Conservation (phyloP, 2,888 invertebrate genomes). For the Calameuta idolon region DNA sequence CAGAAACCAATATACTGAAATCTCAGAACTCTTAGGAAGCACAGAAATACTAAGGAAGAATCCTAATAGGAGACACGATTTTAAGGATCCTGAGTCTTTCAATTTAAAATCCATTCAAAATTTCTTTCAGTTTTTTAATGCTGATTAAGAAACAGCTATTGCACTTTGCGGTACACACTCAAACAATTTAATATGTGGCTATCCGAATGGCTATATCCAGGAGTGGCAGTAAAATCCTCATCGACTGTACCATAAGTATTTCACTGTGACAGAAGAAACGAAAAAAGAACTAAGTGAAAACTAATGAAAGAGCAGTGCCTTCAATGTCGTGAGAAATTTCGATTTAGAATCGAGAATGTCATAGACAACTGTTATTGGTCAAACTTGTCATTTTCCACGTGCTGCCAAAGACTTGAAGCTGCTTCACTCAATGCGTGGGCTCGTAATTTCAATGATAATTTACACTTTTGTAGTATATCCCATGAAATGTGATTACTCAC, state of each 20-base stretch:
- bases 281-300: neutral
- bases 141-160: too few species aligned
- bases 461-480: neutral
- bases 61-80: neutral
- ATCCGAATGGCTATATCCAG: neutral
- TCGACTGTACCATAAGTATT: neutral
- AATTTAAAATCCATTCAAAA: neutral
- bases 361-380: conserved; percentile 58
- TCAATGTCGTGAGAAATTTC: neutral
- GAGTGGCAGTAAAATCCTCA: neutral
- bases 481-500: neutral
- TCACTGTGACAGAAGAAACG: neutral
- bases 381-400: conserved; percentile 64
- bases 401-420: conserved; percentile 17
- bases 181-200: too few species aligned
- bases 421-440: neutral
- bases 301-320: neutral
- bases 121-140: neutral
- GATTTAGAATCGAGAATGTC: conserved; percentile 36
- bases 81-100: neutral
- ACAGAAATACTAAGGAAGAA: neutral
- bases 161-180: too few species aligned
- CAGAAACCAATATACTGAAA: neutral
- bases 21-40: neutral
- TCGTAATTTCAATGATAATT: neutral